phyloP scores from a whole-genome alignment of 2,113 vertebrate species.

The Hipposideros armiger region DNA sequence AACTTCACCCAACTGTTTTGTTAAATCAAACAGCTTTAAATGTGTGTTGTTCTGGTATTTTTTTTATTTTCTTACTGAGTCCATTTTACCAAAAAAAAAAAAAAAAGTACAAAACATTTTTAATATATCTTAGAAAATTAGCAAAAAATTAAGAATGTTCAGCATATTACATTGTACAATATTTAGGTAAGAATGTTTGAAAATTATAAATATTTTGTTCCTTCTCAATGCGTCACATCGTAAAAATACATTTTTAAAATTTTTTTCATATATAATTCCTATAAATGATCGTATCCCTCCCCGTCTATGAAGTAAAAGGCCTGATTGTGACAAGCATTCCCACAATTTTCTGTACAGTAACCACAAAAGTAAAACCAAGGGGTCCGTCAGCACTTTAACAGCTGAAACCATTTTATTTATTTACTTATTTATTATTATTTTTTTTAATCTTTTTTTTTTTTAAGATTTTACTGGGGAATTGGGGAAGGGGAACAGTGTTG shows the following conservation, averaged over 20 bases:
- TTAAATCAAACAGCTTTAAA: conserved; percentile 48
- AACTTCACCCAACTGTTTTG: background rate
- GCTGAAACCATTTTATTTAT: conserved; percentile 43
- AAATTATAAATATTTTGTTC: conserved; percentile 82
- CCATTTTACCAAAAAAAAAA: conserved; percentile 78
- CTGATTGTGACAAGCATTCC: conserved; percentile 68
- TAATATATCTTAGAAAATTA: conserved; percentile 83
- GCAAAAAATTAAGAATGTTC: conserved; percentile 83
- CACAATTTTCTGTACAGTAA: conserved; percentile 81
- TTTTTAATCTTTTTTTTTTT: no score
- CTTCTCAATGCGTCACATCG: conserved; percentile 66
- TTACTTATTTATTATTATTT: no score
- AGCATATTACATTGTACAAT: conserved; percentile 70
- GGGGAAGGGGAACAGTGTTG: no score
- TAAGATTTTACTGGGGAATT: no score
- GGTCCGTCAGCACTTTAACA: conserved; percentile 51
- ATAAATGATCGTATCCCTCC: conserved; percentile 68
- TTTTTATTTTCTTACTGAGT: conserved; percentile 78
- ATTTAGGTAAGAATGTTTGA: conserved; percentile 50
- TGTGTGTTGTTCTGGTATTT: background rate
- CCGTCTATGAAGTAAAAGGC: conserved; percentile 54
- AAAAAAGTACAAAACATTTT: conserved; percentile 77
- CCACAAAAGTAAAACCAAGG: conserved; percentile 75
- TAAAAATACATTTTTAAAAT: conserved; percentile 79
- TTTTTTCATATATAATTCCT: conserved; percentile 78